Evolutionary conservation across 2,888 invertebrate genomes (phyloP).

Genomic region (Conomelus anceps): DNA sequence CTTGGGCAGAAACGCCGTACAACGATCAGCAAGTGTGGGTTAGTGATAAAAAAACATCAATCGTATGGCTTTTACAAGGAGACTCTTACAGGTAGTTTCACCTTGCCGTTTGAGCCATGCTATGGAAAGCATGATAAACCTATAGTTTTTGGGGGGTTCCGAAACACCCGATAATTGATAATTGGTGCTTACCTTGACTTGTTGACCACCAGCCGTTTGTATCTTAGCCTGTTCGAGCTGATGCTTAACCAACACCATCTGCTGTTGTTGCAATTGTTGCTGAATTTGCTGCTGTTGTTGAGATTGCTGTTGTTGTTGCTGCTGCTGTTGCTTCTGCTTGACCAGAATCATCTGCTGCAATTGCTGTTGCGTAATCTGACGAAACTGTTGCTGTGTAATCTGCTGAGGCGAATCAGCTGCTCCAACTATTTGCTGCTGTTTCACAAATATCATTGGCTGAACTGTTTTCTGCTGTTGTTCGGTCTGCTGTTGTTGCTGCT

Average conservation of each 20-base stretch:
- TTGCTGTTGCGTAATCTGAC: constrained; percentile 35
- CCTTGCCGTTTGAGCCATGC: too few species aligned
- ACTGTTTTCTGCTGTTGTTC: constrained; percentile 37
- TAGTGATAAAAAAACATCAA: too few species aligned
- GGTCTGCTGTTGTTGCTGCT: constrained; percentile 28
- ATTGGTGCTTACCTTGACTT: constrained; percentile 15
- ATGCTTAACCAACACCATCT: constrained; percentile 47
- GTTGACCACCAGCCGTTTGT: background rate
- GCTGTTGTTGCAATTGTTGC: constrained; percentile 37
- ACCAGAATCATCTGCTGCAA: constrained; percentile 32
- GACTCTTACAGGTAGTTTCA: too few species aligned
- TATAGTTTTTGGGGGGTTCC: too few species aligned
- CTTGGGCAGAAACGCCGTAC: too few species aligned
- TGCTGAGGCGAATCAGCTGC: constrained; percentile 3
- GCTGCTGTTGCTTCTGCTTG: constrained; percentile 34
- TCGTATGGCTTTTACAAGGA: too few species aligned
- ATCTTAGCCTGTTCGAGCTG: constrained; percentile 38
- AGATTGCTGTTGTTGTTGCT: constrained; percentile 30
- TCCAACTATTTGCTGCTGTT: constrained; percentile 25
- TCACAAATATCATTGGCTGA: constrained; percentile 33
- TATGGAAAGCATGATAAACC: too few species aligned
- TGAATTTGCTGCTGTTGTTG: constrained; percentile 35
- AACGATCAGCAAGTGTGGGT: too few species aligned
- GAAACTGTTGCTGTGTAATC: constrained; percentile 20
- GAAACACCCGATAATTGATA: too few species aligned